A percentile compares a stretch with the other conserved stretches of the same genome.
These are phyloP conservation scores for Trachelus stipa DNA, from an alignment of 2,888 invertebrate species.

Conservation along the genomic window DNA sequence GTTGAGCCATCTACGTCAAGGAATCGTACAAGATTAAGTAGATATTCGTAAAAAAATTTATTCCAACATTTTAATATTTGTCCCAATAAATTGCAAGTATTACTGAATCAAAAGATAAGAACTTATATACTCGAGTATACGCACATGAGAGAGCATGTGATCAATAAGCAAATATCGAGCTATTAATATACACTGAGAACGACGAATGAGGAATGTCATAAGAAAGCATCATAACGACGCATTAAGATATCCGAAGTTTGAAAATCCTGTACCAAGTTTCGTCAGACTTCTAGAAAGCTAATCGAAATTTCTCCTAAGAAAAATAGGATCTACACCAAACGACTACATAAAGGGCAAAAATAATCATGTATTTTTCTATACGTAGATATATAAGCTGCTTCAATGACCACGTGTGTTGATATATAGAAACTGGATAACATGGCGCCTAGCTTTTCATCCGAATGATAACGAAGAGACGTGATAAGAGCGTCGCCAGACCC, in stretches of 20 bases:
- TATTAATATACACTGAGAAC: background rate
- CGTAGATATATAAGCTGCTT: background rate
- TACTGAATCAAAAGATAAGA: background rate
- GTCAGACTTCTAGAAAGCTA: background rate
- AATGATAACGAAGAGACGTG: conserved; percentile 42
- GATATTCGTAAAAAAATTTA: no score
- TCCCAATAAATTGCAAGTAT: background rate
- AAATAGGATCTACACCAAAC: background rate
- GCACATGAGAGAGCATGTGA: background rate
- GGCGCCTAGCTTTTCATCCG: conserved; percentile 24
- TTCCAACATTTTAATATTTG: background rate
- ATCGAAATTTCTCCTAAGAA: background rate
- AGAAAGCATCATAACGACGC: background rate
- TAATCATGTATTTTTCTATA: background rate
- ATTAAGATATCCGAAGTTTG: background rate
- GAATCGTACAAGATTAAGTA: background rate
- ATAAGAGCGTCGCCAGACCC: conserved; percentile 35
- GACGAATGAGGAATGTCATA: background rate
- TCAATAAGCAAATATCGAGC: background rate
- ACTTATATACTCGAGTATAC: background rate
- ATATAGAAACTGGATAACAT: conserved; percentile 18
- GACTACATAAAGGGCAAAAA: background rate
- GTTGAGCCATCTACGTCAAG: background rate
- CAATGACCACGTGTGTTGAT: background rate
- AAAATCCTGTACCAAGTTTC: background rate